Evolutionary conservation across 2,888 invertebrate genomes (phyloP), one percentile per base, ranked within the genome.

Genomic region (Troglohyphantes excavatus): DNA sequence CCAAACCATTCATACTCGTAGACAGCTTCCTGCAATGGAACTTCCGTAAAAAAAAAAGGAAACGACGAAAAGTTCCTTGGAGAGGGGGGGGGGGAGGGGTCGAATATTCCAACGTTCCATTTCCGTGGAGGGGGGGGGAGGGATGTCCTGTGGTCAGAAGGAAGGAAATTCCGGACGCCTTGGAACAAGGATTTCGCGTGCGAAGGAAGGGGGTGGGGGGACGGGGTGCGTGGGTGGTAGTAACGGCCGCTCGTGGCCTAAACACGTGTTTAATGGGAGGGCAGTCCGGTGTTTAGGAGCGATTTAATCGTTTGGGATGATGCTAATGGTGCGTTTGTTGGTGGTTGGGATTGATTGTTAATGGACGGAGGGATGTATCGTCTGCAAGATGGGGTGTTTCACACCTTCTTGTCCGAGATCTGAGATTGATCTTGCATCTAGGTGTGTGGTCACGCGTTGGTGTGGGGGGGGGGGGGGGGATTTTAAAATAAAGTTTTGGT

Each of bases 161-260:
- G 73, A 59, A 73, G 73, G 73, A 73, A 73, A 73, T 19, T 39
- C 39, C 70, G 39, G 70, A 43, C 73, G 73, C 73, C 70, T 73
- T 53, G 27, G 53, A 73, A 73, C 73, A 73, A 6, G 73, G 73
- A 17, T 43, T 73, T 73, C 46, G 73, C 73, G 73, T 73, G 73
- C n/a, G 23, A 13, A 43, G 26, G 26, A 17, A 6, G 29, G n/a
- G n/a, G n/a, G 70, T 6, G 46, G 73, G 3, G 46, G 26, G n/a
- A n/a, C 53, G 13, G 13, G 5, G 5, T 53, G 53, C 39, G 39
- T 11, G 13, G 13, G 39, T 13, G 72, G 27, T 75, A 27, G 19
- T 72, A 72, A 72, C 43, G 72, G 72, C 72, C 43, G 39, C 26
- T 75, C 27, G 46, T 11, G 26, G 21, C 43, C 23, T 17, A 23